Percentiles rank a stretch among this genome's conserved stretches.
Evolutionary conservation across 1,140 invertebrate species (phyloP).

Genomic region (Bombyx mori): DNA sequence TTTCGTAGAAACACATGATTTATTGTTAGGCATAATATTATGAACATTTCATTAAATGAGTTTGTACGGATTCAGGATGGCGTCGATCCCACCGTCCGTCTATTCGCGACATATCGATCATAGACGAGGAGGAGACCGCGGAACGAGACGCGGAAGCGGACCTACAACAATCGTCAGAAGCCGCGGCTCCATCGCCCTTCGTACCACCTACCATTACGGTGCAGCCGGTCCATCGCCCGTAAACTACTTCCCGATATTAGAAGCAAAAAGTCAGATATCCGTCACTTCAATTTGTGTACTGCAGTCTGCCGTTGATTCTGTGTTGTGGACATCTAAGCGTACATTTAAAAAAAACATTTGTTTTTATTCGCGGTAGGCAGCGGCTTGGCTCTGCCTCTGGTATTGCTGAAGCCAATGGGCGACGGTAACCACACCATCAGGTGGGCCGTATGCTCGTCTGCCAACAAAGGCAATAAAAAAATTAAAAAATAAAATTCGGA

Average conservation of each 20-base stretch:
- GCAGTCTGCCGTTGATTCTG: too few relatives aligned
- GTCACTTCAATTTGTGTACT: too few relatives aligned
- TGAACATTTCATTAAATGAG: background rate
- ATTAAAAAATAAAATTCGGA: background rate
- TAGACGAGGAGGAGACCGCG: constrained; percentile 77
- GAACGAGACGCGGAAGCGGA: constrained; percentile 46
- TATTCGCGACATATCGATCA: constrained; percentile 86
- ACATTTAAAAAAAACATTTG: background rate
- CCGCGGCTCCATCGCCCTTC: constrained; percentile 7
- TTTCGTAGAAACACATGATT: too few relatives aligned
- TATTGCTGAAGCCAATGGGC: too few relatives aligned
- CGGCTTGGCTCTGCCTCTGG: too few relatives aligned
- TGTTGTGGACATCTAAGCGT: too few relatives aligned
- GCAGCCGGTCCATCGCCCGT: constrained; percentile 38
- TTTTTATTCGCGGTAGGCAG: background rate
- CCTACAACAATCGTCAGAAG: background rate
- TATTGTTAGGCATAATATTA: background rate
- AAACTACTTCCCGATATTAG: background rate
- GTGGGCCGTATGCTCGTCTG: too few relatives aligned
- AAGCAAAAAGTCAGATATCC: background rate
- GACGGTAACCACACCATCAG: too few relatives aligned
- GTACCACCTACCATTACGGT: constrained; percentile 42
- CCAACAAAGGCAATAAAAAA: too few relatives aligned
- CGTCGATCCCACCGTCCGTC: constrained; percentile 81
- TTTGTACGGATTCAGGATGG: constrained; percentile 70